Evolutionary conservation across 1,140 invertebrate species (phyloP).

Genomic region (Papilio dardanus): DNA sequence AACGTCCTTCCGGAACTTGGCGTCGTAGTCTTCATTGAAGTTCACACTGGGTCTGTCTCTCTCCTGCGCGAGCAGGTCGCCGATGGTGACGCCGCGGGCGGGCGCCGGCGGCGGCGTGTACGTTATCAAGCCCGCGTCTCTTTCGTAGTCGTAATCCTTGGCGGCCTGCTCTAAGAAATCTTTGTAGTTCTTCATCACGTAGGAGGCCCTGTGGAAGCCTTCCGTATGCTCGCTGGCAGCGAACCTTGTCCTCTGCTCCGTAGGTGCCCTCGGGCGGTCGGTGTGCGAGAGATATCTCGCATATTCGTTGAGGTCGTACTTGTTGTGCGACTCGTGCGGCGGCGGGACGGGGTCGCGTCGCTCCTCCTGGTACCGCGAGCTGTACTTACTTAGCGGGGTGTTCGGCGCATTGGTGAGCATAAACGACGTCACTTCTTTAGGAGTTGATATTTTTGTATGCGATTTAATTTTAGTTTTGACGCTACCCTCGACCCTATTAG

Average conservation of each 20-base stretch:
- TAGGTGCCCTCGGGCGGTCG: slow-evolving; percentile 41
- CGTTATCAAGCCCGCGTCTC: slow-evolving; percentile 46
- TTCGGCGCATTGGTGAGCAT: slow-evolving; percentile 23
- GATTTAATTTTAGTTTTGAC: slow-evolving; percentile 58
- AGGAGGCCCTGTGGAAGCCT: slow-evolving; percentile 56
- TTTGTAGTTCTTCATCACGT: slow-evolving; percentile 66
- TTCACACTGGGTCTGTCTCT: slow-evolving; percentile 42
- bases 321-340: not conserved
- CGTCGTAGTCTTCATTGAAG: slow-evolving; percentile 61
- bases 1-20: slow-evolving; percentile 66
- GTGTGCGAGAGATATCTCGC: slow-evolving; percentile 53
- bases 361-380: not conserved
- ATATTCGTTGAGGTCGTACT: slow-evolving; percentile 38
- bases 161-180: slow-evolving; percentile 63
- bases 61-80: slow-evolving; percentile 40
- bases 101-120: slow-evolving; percentile 53
- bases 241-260: not conserved
- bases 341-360: not conserved
- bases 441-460: slow-evolving; percentile 45
- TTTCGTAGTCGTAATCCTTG: slow-evolving; percentile 59
- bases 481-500: slow-evolving; percentile 55
- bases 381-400: slow-evolving; percentile 4
- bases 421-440: slow-evolving; percentile 45
- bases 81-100: slow-evolving; percentile 48
- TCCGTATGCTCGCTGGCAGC: slow-evolving; percentile 44